Conservation (phyloP, 2,113 vertebrate genomes). For the Sterna hirundo region DNA sequence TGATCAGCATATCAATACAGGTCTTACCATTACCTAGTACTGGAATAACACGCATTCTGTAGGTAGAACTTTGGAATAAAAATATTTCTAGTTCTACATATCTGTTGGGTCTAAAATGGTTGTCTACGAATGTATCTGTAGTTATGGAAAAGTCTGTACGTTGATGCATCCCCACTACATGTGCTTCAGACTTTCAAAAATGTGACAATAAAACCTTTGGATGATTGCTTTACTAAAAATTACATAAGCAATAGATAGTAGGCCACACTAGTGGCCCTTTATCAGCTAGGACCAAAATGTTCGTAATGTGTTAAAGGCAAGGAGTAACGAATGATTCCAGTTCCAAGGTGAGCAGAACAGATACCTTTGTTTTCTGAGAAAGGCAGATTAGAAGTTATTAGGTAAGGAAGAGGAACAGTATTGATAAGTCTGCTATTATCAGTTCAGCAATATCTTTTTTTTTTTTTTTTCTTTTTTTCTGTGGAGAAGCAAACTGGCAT, state of each 20-base stretch:
- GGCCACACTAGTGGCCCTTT: neutral
- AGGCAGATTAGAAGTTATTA: neutral
- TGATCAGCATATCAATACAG: neutral
- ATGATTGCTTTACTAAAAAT: slow-evolving; percentile 26
- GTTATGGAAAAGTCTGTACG: neutral
- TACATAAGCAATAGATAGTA: slow-evolving; percentile 26
- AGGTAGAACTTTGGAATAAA: neutral
- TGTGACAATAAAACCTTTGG: neutral
- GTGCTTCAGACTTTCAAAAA: neutral
- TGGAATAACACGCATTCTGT: neutral
- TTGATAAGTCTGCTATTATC: neutral
- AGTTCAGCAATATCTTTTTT: neutral
- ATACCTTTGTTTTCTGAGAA: neutral
- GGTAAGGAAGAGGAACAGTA: neutral
- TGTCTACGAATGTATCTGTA: neutral
- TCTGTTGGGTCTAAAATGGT: neutral
- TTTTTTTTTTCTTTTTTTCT: neutral
- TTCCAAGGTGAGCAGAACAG: neutral
- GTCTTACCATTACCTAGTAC: neutral
- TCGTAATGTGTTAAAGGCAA: neutral
- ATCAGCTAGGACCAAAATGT: slow-evolving; percentile 9
- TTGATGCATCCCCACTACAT: neutral
- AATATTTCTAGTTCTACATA: neutral
- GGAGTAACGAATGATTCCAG: neutral
- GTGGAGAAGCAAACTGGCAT: neutral